These are phyloP conservation scores for Axinella damicornis DNA, from an alignment of 37 sponge, comb jelly and placozoan genomes.

Conservation along the genomic window DNA sequence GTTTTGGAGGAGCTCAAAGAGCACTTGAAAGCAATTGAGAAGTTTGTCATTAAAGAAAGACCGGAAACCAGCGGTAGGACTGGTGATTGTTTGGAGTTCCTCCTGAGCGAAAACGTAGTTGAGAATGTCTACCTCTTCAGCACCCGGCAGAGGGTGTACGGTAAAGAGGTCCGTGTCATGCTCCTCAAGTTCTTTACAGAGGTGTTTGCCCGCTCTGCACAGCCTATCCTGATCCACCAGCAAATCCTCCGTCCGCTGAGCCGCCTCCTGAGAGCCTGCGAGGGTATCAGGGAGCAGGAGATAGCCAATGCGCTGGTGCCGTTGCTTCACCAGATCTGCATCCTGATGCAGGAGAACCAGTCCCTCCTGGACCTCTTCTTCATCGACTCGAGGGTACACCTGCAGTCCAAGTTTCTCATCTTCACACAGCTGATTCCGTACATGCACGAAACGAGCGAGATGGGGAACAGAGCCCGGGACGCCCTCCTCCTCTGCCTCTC, in stretches of 20 bases:
- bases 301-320: slow-evolving; percentile 35
- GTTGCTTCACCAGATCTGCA: slow-evolving; percentile 75
- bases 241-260: slow-evolving; percentile 84
- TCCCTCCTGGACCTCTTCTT: slow-evolving; percentile 78
- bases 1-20: slow-evolving; percentile 60
- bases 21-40: slow-evolving; percentile 41
- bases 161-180: slow-evolving; percentile 52
- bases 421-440: slow-evolving; percentile 73
- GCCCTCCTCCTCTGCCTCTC: slow-evolving; percentile 73
- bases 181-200: slow-evolving; percentile 62
- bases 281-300: slow-evolving; percentile 38
- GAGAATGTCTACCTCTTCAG: slow-evolving; percentile 62
- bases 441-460: slow-evolving; percentile 62
- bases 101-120: slow-evolving; percentile 61
- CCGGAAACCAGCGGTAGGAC: slow-evolving; percentile 16
- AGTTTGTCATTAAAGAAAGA: slow-evolving; percentile 43
- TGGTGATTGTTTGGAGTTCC: slow-evolving; percentile 46
- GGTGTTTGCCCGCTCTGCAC: slow-evolving; percentile 52
- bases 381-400: slow-evolving; percentile 39
- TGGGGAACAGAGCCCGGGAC: slow-evolving; percentile 70
- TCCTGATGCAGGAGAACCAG: slow-evolving; percentile 64
- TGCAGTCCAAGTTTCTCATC: slow-evolving; percentile 64
- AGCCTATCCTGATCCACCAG: slow-evolving; percentile 74
- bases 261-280: slow-evolving; percentile 70
- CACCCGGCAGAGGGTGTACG: slow-evolving; percentile 35